Base-by-base conservation (phyloP, 2,113 vertebrate genomes). In the Platanista minor region DNA sequence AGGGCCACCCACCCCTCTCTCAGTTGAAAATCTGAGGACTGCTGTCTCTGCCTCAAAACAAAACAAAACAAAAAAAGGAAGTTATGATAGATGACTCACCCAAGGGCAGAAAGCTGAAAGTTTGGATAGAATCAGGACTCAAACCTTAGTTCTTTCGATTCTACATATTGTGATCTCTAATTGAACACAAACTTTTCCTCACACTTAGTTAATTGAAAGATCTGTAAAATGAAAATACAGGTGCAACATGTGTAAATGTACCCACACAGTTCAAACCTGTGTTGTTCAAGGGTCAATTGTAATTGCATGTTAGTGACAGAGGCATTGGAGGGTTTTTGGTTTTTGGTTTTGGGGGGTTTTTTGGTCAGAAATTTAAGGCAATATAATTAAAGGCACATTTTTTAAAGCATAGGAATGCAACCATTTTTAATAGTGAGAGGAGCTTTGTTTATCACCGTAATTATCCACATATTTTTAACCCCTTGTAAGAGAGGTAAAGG, bases 391-490 rank as follows among this genome's bases (percentile, higher is more conserved):
- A 33, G 46, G 3, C 25, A n/a, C 14, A 8, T 3, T 49, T 88
- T 90, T 82, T 61, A 12, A 80, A 86, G 31, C 31, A 77, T 15
- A 39, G 1, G 15, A 29, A 66, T 77, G 4, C 17, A 72, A 36
- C 49, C n/a, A n/a, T 90, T 87, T 86, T 92, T 90, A 18, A 49
- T 52, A 41, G 49, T 49, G 29, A 66, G 14, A 46, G 18, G 33
- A 67, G 7, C 8, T 87, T 95, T 83, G 6, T 72, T 90, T 6
- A 74, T 64, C 36, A 8, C 13, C 14, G 84, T 80, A 83, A 69
- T 81, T 90, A 72, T 49, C 67, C 93, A 62, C 11, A 57, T n/a
- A 49, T n/a, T 90, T 90, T 95, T 86, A 92, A 94, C 15, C 78
- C 41, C 41, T 61, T 75, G 8, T 29, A 61, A 66, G 52, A 8